phyloP scores from a whole-genome alignment of 2,888 invertebrate species.

The Hartigia nigra region DNA sequence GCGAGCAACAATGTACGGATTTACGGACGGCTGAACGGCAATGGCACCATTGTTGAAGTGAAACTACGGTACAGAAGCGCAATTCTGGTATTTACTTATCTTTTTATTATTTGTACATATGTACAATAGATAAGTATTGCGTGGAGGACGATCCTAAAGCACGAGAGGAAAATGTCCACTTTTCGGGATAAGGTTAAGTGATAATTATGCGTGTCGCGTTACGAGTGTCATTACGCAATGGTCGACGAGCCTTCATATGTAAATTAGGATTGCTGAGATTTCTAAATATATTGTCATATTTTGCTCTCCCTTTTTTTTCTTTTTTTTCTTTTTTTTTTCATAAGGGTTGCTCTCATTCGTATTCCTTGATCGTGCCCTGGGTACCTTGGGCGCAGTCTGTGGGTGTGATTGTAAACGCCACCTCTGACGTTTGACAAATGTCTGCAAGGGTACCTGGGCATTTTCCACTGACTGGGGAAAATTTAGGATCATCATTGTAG shows the following conservation, averaged over 20 bases:
- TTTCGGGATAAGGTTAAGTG: not conserved
- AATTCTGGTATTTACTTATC: not conserved
- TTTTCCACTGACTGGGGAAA: not conserved
- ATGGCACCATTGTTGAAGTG: conserved; percentile 40
- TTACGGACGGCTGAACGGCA: conserved; percentile 50
- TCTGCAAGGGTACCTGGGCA: not conserved
- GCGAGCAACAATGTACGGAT: conserved; percentile 49
- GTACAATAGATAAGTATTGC: not conserved
- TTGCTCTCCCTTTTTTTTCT: not conserved
- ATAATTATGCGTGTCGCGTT: not conserved
- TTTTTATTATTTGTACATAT: not conserved
- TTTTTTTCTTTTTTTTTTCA: not conserved
- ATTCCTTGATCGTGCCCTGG: not conserved
- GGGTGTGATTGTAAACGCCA: not conserved
- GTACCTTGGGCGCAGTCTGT: not conserved
- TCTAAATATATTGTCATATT: not conserved
- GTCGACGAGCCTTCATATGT: not conserved
- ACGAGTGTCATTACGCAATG: not conserved
- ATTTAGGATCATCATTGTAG: not conserved
- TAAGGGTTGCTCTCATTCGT: not conserved
- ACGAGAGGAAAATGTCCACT: not conserved
- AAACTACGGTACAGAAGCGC: not conserved
- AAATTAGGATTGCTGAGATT: not conserved
- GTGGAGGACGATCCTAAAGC: not conserved
- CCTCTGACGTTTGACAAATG: not conserved